Percentiles rank a stretch among this genome's conserved stretches.
phyloP scores from a whole-genome alignment of 2,888 invertebrate species.

The Conistra vaccinii region DNA sequence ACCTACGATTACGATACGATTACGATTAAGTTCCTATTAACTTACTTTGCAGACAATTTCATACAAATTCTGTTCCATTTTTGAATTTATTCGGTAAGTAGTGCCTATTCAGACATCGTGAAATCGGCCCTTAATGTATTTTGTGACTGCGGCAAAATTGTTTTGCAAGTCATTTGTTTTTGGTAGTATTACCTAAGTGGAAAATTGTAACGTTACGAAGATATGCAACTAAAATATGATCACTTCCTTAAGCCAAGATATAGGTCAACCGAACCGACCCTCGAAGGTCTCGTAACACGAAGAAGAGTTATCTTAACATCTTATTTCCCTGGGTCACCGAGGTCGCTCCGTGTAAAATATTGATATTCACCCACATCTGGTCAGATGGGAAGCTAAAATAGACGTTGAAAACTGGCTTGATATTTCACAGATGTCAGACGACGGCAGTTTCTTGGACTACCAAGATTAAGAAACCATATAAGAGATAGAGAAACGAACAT shows the following conservation, averaged over 20 bases:
- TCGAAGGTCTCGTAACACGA: background rate
- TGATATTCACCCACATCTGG: constrained; percentile 38
- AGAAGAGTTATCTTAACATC: constrained; percentile 17
- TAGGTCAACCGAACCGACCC: background rate
- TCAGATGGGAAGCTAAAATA: constrained; percentile 3
- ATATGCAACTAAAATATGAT: constrained; percentile 1
- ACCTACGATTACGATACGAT: too few species aligned
- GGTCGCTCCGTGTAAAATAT: constrained; percentile 26
- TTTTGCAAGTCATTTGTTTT: background rate
- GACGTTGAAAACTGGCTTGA: constrained; percentile 4
- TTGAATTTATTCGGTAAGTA: too few species aligned
- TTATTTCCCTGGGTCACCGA: constrained; percentile 16
- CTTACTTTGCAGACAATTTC: too few species aligned
- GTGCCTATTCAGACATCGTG: too few species aligned
- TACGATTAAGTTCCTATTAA: too few species aligned
- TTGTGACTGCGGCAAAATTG: background rate
- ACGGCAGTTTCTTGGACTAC: background rate
- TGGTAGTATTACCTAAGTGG: background rate
- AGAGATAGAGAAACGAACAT: background rate
- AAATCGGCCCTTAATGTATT: too few species aligned
- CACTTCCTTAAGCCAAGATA: constrained; percentile 1
- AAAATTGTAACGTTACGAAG: background rate
- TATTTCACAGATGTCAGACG: background rate
- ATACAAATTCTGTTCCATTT: too few species aligned
- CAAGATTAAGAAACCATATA: background rate